Conservation (phyloP, 2,888 invertebrate genomes). For the Microchrysa polita region DNA sequence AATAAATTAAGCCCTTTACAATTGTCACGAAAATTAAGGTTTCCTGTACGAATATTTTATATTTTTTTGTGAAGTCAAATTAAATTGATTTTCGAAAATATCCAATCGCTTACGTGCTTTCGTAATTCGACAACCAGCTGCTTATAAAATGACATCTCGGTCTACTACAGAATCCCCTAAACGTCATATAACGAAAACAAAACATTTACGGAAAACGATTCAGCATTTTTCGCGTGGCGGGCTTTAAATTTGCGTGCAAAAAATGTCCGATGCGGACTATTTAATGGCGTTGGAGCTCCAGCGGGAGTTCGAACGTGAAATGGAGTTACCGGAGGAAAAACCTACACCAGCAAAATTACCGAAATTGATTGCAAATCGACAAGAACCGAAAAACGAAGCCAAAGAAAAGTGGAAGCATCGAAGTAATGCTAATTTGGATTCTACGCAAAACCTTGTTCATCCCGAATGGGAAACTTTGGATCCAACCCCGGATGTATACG, state of each 20-base stretch:
- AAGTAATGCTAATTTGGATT: slow-evolving; percentile 56
- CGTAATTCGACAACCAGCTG: background rate
- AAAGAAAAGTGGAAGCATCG: slow-evolving; percentile 37
- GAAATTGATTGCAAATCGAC: background rate
- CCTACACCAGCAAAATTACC: background rate
- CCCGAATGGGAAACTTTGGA: slow-evolving; percentile 80
- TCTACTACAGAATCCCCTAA: slow-evolving; percentile 5
- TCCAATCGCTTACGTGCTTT: background rate
- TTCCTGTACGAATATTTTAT: too few species aligned
- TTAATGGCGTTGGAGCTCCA: slow-evolving; percentile 54
- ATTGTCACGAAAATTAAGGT: too few species aligned
- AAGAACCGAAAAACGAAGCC: background rate
- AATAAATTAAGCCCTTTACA: too few species aligned
- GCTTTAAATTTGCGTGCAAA: background rate
- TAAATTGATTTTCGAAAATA: background rate
- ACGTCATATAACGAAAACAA: slow-evolving; percentile 28
- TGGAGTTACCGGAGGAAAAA: slow-evolving; percentile 11
- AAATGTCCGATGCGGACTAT: slow-evolving; percentile 53
- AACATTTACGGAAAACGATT: background rate
- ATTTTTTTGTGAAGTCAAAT: background rate
- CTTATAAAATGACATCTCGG: too few species aligned
- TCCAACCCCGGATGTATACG: slow-evolving; percentile 91
- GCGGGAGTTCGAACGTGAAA: slow-evolving; percentile 51
- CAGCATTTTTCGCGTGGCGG: background rate
- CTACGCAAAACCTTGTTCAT: slow-evolving; percentile 62